Evolutionary conservation across 2,888 invertebrate genomes (phyloP).

Genomic region (Chouioia cunea): DNA sequence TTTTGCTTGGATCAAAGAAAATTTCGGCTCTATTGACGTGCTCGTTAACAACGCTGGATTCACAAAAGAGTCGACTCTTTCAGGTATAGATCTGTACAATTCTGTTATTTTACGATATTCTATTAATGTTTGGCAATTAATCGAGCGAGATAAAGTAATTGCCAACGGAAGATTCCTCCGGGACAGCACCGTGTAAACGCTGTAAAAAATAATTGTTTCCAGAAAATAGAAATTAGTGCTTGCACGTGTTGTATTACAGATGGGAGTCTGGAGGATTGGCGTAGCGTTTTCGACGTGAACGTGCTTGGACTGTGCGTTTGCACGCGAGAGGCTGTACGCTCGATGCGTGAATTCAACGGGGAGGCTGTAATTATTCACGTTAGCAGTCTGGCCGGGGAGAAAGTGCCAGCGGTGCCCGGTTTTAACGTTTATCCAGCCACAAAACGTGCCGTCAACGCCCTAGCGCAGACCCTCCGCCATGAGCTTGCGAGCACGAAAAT

Average conservation of each 20-base stretch:
- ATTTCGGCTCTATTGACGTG: slow-evolving; percentile 62
- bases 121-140: no score
- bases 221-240: background rate
- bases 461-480: slow-evolving; percentile 72
- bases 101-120: no score
- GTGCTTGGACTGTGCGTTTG: slow-evolving; percentile 59
- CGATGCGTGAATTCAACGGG: slow-evolving; percentile 70
- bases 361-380: slow-evolving; percentile 75
- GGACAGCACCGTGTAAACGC: no score
- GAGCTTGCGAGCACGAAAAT: slow-evolving; percentile 67
- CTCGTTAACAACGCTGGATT: slow-evolving; percentile 67
- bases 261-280: slow-evolving; percentile 64
- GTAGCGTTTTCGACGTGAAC: slow-evolving; percentile 53
- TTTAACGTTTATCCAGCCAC: slow-evolving; percentile 72
- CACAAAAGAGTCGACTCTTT: slow-evolving; percentile 59
- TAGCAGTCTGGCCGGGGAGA: slow-evolving; percentile 71
- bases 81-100: slow-evolving; percentile 49
- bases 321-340: slow-evolving; percentile 55
- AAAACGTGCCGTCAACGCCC: slow-evolving; percentile 72
- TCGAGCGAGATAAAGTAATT: no score
- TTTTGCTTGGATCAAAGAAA: slow-evolving; percentile 61
- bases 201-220: no score
- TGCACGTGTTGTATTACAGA: slow-evolving; percentile 48
- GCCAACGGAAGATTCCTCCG: no score
- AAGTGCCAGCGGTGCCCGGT: slow-evolving; percentile 68